Conservation (phyloP, 1,140 invertebrate species). For the Papilio polyxenes region DNA sequence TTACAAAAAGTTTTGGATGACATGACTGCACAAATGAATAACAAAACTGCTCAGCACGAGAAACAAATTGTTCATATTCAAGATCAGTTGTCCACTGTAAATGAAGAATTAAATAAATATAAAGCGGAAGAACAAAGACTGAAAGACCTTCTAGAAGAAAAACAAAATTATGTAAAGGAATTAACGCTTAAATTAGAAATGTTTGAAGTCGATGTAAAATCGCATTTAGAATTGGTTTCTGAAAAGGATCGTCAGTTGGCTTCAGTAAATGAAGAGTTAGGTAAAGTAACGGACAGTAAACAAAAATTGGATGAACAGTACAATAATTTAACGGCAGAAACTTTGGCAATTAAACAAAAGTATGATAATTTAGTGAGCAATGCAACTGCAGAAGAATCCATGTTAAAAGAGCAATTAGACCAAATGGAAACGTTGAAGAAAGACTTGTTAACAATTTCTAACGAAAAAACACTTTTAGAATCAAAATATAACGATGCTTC, state of each 20-base stretch:
- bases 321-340: slow-evolving; percentile 62
- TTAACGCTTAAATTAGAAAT: slow-evolving; percentile 75
- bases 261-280: slow-evolving; percentile 79
- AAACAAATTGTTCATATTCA: slow-evolving; percentile 66
- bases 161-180: slow-evolving; percentile 74
- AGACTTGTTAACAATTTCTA: slow-evolving; percentile 58
- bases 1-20: slow-evolving; percentile 76
- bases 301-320: slow-evolving; percentile 75
- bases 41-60: slow-evolving; percentile 67
- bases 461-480: slow-evolving; percentile 67
- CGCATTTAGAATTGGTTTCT: slow-evolving; percentile 71
- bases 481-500: slow-evolving; percentile 66
- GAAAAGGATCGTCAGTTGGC: slow-evolving; percentile 80
- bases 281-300: slow-evolving; percentile 75
- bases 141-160: slow-evolving; percentile 67
- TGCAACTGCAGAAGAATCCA: slow-evolving; percentile 69
- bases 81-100: slow-evolving; percentile 54
- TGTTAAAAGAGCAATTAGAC: slow-evolving; percentile 68
- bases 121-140: slow-evolving; percentile 60
- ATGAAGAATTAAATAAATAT: slow-evolving; percentile 59
- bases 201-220: slow-evolving; percentile 76
- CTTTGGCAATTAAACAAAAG: slow-evolving; percentile 68
- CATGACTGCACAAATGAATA: slow-evolving; percentile 66
- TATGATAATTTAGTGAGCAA: slow-evolving; percentile 71
- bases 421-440: slow-evolving; percentile 67